phyloP scores from a whole-genome alignment of 2,797 vertebrate genomes.

The Champsocephalus esox region DNA sequence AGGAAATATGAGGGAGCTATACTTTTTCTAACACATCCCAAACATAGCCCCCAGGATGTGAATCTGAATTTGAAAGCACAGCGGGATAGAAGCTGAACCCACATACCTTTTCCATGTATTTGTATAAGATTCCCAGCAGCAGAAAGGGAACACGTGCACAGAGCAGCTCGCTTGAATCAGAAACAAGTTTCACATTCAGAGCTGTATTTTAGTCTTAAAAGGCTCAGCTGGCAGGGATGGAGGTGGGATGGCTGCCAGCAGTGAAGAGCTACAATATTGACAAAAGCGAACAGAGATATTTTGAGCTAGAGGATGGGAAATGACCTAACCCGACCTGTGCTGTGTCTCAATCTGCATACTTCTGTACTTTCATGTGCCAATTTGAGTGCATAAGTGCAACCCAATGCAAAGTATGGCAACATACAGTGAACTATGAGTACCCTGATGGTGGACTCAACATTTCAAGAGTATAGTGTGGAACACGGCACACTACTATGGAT shows the following conservation, averaged over 20 bases:
- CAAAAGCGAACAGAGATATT: slow-evolving; percentile 2
- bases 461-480: no score
- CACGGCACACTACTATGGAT: no score
- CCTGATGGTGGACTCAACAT: no score
- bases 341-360: no score
- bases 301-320: not conserved
- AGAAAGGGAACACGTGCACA: slow-evolving; percentile 20
- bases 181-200: slow-evolving; percentile 12
- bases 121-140: slow-evolving; percentile 21
- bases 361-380: no score
- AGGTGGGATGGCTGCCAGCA: slow-evolving; percentile 4
- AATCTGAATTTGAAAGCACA: slow-evolving; percentile 31
- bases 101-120: slow-evolving; percentile 10
- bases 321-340: not conserved
- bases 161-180: slow-evolving; percentile 14
- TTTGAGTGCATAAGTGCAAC: no score
- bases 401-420: no score
- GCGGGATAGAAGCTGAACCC: slow-evolving; percentile 13
- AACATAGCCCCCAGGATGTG: slow-evolving; percentile 13
- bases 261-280: slow-evolving; percentile 22
- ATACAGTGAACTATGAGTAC: no score
- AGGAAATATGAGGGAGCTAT: slow-evolving; percentile 4
- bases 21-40: slow-evolving; percentile 11
- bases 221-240: slow-evolving; percentile 27
- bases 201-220: slow-evolving; percentile 42